Conservation (phyloP, 2,113 vertebrate genomes). For the Eubucco bourcierii region DNA sequence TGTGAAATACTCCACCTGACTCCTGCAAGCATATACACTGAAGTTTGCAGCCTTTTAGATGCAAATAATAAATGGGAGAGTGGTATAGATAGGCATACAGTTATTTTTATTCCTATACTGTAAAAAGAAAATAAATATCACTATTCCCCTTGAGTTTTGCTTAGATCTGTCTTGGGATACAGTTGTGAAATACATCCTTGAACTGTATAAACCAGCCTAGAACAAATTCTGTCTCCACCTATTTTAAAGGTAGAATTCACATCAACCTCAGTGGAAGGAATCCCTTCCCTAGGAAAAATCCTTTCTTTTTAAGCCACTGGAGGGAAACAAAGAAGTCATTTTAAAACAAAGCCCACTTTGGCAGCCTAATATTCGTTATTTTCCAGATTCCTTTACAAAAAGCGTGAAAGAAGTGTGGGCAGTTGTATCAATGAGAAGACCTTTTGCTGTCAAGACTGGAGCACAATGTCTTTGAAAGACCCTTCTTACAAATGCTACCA, state of each 20-base stretch:
- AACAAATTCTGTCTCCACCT: neutral
- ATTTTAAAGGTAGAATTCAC: neutral
- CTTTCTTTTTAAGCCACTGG: neutral
- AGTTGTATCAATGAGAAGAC: neutral
- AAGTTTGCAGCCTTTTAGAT: neutral
- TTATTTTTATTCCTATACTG: slow-evolving; percentile 28
- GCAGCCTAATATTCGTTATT: slow-evolving; percentile 16
- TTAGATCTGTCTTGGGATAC: neutral
- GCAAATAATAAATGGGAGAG: neutral
- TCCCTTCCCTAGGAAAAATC: neutral
- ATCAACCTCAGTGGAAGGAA: neutral
- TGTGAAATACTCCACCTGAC: neutral
- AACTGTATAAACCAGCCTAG: neutral
- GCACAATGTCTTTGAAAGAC: slow-evolving; percentile 20
- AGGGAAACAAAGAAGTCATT: neutral
- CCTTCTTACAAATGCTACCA: slow-evolving; percentile 25
- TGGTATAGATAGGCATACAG: neutral
- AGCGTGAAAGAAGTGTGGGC: neutral
- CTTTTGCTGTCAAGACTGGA: neutral
- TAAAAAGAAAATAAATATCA: neutral
- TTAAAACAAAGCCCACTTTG: slow-evolving; percentile 6
- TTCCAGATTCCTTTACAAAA: slow-evolving; percentile 5
- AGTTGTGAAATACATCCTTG: neutral
- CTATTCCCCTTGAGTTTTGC: neutral
- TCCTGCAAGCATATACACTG: neutral